phyloP scores from a whole-genome alignment of 2,113 vertebrate genomes.

The Bufo gargarizans region DNA sequence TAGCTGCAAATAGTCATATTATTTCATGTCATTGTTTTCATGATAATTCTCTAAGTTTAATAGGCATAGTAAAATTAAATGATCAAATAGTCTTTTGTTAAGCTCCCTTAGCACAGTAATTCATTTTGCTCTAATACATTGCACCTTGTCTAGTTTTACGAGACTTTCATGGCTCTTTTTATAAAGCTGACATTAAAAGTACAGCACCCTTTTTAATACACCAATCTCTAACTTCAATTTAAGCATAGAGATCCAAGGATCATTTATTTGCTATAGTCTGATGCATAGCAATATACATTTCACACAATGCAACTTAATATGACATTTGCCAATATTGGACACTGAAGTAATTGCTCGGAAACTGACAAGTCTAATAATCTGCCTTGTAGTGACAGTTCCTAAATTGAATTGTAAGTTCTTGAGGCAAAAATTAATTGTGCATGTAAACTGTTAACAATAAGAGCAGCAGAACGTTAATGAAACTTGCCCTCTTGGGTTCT shows the following conservation, averaged over 20 bases:
- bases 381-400: background rate
- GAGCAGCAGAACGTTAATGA: conserved; percentile 31
- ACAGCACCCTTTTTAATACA: background rate
- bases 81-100: conserved; percentile 28
- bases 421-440: conserved; percentile 39
- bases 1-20: conserved; percentile 44
- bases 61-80: conserved; percentile 39
- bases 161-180: background rate
- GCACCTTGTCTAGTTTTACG: conserved; percentile 20
- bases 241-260: background rate
- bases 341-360: conserved; percentile 14
- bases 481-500: background rate
- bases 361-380: conserved; percentile 19
- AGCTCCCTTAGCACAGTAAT: conserved; percentile 26
- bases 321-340: background rate
- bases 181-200: background rate
- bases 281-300: background rate
- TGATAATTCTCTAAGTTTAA: conserved; percentile 1
- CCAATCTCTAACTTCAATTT: background rate
- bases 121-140: conserved; percentile 23
- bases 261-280: background rate
- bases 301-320: background rate
- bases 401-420: conserved; percentile 42
- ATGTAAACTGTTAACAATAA: conserved; percentile 26
- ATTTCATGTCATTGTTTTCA: conserved; percentile 38